Percentiles rank a stretch among this genome's conserved stretches.
Evolutionary conservation across 2,797 vertebrate genomes (phyloP).

Genomic region (Gastrophryne carolinensis): DNA sequence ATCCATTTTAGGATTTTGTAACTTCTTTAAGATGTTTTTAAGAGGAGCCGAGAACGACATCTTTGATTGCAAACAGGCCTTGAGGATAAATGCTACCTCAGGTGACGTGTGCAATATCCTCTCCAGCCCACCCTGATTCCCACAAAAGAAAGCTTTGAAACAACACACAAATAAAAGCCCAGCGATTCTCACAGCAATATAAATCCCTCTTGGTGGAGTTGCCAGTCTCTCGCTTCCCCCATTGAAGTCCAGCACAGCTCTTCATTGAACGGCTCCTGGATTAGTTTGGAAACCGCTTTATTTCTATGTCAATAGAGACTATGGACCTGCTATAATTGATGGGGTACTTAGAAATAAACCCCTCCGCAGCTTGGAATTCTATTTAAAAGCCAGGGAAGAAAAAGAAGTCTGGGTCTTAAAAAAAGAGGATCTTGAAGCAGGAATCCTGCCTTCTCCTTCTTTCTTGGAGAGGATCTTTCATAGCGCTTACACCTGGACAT

Average conservation of each 20-base stretch:
- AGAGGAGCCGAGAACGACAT: slow-evolving; percentile 77
- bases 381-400: slow-evolving; percentile 13
- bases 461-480: slow-evolving; percentile 5
- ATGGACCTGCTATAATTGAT: slow-evolving; percentile 41
- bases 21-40: slow-evolving; percentile 70
- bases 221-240: slow-evolving; percentile 21
- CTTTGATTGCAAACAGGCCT: slow-evolving; percentile 73
- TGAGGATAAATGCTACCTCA: slow-evolving; percentile 74
- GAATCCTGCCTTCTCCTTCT: slow-evolving; percentile 5
- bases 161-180: slow-evolving; percentile 59
- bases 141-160: slow-evolving; percentile 49
- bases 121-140: slow-evolving; percentile 29
- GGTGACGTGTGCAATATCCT: slow-evolving; percentile 65
- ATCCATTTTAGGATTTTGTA: slow-evolving; percentile 68
- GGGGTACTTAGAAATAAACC: slow-evolving; percentile 46
- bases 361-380: slow-evolving; percentile 30
- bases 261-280: slow-evolving; percentile 37
- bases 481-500: slow-evolving; percentile 30
- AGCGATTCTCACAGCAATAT: slow-evolving; percentile 42
- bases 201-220: slow-evolving; percentile 26
- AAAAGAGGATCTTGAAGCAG: slow-evolving; percentile 19
- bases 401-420: slow-evolving; percentile 7
- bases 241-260: slow-evolving; percentile 37
- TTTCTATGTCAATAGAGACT: slow-evolving; percentile 30
- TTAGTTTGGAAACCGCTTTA: slow-evolving; percentile 39